A percentile compares a stretch with the other conserved stretches of the same genome.
Evolutionary conservation across 1,140 invertebrate genomes (phyloP).

Genomic region (Lethrus apterus): DNA sequence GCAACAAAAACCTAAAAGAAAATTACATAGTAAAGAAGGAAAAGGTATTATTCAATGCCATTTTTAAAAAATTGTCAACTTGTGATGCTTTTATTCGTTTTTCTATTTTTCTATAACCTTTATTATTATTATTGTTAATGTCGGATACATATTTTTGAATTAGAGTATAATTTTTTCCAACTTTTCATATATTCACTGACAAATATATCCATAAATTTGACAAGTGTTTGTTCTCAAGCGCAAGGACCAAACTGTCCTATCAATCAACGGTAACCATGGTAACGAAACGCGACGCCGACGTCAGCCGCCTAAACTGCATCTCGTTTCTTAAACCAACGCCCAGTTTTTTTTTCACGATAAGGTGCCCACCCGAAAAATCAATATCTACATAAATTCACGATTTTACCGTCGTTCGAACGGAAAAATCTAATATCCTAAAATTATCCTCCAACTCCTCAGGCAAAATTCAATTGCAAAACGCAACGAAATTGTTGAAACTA

Average conservation of each 20-base stretch:
- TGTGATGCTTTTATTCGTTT: background rate
- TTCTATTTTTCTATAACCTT: too few relatives aligned
- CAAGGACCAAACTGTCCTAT: constrained; percentile 30
- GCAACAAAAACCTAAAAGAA: too few relatives aligned
- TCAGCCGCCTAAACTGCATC: constrained; percentile 33
- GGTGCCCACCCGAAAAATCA: constrained; percentile 35
- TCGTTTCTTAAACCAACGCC: constrained; percentile 37
- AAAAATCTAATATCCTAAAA: too few relatives aligned
- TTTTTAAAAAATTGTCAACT: too few relatives aligned
- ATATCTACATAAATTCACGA: constrained; percentile 37
- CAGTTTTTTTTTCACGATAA: constrained; percentile 35
- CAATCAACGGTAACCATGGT: constrained; percentile 34
- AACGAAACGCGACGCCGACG: constrained; percentile 31
- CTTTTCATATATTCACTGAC: too few relatives aligned
- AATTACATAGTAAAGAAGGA: too few relatives aligned
- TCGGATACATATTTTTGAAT: too few relatives aligned
- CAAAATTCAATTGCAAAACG: background rate
- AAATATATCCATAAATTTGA: constrained; percentile 30
- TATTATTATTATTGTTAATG: too few relatives aligned
- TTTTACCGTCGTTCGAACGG: too few relatives aligned
- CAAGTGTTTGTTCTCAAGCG: constrained; percentile 30
- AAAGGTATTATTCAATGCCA: too few relatives aligned
- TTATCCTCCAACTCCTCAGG: background rate
- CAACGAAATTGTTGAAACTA: too few relatives aligned
- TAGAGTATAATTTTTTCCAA: too few relatives aligned